Evolutionary conservation across 2,113 vertebrate species (phyloP).

Genomic region (Rhabdornis inornatus): DNA sequence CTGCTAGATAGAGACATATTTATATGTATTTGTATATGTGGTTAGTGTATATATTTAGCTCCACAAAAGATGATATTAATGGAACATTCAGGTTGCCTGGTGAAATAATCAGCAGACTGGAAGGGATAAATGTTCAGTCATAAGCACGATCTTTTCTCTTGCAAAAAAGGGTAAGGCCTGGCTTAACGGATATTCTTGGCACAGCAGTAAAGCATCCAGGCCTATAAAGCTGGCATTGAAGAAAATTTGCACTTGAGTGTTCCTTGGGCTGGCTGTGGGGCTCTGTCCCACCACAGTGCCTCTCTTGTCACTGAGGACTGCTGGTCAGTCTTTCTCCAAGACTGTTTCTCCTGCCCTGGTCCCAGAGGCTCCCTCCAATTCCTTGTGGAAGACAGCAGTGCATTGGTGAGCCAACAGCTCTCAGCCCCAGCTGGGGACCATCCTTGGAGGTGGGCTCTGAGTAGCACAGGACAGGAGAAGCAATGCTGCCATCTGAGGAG

Average conservation of each 20-base stretch:
- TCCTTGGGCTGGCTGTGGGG: background rate
- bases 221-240: background rate
- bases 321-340: background rate
- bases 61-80: constrained; percentile 43
- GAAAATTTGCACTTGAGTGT: background rate
- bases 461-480: background rate
- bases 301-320: background rate
- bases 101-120: constrained; percentile 46
- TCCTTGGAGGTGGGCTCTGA: background rate
- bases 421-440: background rate
- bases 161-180: background rate
- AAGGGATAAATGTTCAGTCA: constrained; percentile 13
- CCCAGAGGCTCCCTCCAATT: background rate
- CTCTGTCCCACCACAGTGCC: background rate
- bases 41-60: constrained; percentile 57
- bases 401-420: rapidly evolving
- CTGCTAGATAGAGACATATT: constrained; percentile 44
- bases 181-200: constrained; percentile 1
- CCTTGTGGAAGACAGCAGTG: background rate
- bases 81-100: constrained; percentile 36
- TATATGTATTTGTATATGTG: constrained; percentile 53
- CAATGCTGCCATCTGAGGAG: background rate
- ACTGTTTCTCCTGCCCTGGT: background rate
- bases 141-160: background rate
- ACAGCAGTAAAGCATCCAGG: background rate